Base-by-base conservation (phyloP, 2,113 vertebrate genomes). In the Elanoides forficatus region DNA sequence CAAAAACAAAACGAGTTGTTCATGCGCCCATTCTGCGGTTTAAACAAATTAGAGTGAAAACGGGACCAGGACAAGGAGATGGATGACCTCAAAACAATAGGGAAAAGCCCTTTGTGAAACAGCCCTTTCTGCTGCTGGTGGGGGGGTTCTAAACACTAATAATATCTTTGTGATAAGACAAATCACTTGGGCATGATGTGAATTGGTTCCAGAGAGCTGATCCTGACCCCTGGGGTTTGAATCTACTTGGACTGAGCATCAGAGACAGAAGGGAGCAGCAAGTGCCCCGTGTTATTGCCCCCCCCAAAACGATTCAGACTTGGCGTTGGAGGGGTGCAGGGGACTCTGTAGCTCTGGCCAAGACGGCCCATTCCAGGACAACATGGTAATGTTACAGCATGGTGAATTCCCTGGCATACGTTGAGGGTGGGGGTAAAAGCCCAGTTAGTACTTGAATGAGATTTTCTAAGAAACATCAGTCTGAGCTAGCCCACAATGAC, bases 21-120 rank as follows among this genome's bases (percentile, higher is more conserved):
- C 94, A 74, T 2, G 25, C 6, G 12, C 83, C 90, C 78, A 89
- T 93, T 91, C 82, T 82, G 74, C 8, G 87, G 95, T 96, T 92
- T 95, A 87, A 97, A 95, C 91, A 96, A 97, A 97, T 97, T 67
- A 97, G 91, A 96, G 80, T 53, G 90, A 81, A 95, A 95, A 96
- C 4, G 7, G 81, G 89, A 88, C 74, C 42, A 23, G 82, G 92
- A 92, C 85, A 91, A 91, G 93, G 88, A 83, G 92, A 94, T 75
- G 90, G 95, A 96, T 94, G 84, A 73, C 91, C 88, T 88, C 60
- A 60, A 82, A 94, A 95, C 90, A 94, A 95, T 67, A 80, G 89
- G 65, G 81, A 68, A 83, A 66, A 86, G 68, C 42, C 59, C 70
- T 91, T 81, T 91, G 79, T 91, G 63, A 81, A 93, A 27, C 58